Percentiles rank a stretch among this genome's conserved stretches.
These are phyloP conservation scores for Pherbina coryleti DNA, from an alignment of 2,888 invertebrate genomes.

Conservation along the genomic window DNA sequence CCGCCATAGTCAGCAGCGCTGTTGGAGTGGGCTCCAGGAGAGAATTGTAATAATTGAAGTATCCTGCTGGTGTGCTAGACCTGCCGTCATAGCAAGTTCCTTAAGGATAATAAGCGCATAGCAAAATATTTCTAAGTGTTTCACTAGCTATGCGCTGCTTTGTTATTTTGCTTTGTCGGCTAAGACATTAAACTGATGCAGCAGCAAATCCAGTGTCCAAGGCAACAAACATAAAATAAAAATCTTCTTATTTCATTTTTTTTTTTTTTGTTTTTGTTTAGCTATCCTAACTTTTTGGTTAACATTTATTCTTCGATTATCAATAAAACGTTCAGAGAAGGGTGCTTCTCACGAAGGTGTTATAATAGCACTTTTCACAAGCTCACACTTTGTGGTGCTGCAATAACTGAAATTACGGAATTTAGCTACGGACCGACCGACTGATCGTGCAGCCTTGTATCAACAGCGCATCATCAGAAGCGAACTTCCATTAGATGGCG, in stretches of 20 bases:
- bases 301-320: not conserved
- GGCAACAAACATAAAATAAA: not conserved
- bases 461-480: not conserved
- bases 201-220: not conserved
- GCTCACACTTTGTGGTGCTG: slow-evolving; percentile 35
- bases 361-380: slow-evolving; percentile 34
- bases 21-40: not conserved
- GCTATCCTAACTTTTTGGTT: no score
- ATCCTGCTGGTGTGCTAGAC: slow-evolving; percentile 9
- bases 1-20: not conserved
- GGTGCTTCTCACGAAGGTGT: slow-evolving; percentile 27
- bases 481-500: not conserved
- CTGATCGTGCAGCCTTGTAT: not conserved
- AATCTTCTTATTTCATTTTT: not conserved
- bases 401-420: slow-evolving; percentile 35
- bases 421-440: slow-evolving; percentile 9
- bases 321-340: not conserved
- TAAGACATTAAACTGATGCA: not conserved
- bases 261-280: no score
- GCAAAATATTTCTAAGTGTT: not conserved
- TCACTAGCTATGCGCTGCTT: not conserved
- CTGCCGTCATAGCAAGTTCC: not conserved
- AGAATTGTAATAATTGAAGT: not conserved
- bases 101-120: no score
- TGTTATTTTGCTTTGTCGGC: not conserved